Evolutionary conservation across 2,113 vertebrate genomes (phyloP).

Genomic region (Gymnorhina tibicen): DNA sequence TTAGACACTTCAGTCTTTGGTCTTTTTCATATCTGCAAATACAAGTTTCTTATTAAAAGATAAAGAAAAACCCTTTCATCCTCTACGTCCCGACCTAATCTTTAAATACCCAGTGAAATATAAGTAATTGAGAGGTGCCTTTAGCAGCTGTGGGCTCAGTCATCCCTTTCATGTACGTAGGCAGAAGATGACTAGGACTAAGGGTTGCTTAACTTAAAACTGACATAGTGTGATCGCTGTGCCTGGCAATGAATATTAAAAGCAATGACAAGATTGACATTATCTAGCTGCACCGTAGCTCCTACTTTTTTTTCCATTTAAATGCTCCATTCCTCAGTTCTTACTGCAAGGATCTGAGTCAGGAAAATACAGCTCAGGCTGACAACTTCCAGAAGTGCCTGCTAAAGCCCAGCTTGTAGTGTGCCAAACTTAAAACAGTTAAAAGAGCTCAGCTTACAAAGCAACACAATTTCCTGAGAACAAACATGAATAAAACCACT

Average conservation of each 20-base stretch:
- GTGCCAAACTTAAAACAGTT: neutral
- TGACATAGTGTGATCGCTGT: neutral
- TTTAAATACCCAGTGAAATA: conserved; percentile 52
- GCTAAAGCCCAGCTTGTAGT: neutral
- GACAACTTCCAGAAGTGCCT: neutral
- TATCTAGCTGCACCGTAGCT: neutral
- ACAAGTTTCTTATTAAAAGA: conserved; percentile 57
- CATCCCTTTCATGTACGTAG: conserved; percentile 33
- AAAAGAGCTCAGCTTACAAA: neutral
- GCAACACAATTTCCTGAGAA: neutral
- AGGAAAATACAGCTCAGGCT: conserved; percentile 17
- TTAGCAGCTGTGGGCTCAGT: conserved; percentile 37
- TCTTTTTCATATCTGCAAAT: conserved; percentile 17
- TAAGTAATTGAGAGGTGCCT: conserved; percentile 28
- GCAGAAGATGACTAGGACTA: conserved; percentile 28
- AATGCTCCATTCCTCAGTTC: neutral
- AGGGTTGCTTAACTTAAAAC: conserved; percentile 36
- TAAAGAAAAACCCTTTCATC: conserved; percentile 51
- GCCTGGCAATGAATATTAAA: conserved; percentile 52
- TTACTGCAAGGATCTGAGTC: neutral
- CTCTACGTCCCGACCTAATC: neutral
- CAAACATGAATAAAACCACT: neutral
- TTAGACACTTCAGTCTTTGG: neutral
- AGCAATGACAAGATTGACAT: conserved; percentile 19
- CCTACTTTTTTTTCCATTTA: neutral